phyloP scores from a whole-genome alignment of 1,140 invertebrate genomes.

The Drosophila virilis region DNA sequence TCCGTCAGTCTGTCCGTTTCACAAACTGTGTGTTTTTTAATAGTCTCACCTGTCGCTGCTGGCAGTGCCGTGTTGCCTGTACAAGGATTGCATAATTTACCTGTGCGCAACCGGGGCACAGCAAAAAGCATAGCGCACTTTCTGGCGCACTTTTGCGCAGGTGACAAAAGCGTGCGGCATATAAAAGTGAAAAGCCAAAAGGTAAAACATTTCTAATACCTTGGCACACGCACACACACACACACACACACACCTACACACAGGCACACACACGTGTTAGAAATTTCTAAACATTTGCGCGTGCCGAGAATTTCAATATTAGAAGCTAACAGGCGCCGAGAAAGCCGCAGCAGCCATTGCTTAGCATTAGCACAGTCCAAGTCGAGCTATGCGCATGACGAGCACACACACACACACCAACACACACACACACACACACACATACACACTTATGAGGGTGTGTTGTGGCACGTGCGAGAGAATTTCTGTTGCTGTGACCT shows the following conservation, averaged over 20 bases:
- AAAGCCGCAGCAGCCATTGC: conserved; percentile 48
- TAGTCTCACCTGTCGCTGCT: conserved; percentile 64
- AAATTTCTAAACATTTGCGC: conserved; percentile 78
- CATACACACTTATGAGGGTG: conserved; percentile 10
- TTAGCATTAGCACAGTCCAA: conserved; percentile 70
- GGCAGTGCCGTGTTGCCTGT: conserved; percentile 52
- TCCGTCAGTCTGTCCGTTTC: not conserved
- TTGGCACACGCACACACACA: conserved; percentile 25
- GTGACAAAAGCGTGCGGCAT: conserved; percentile 29
- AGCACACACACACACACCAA: conserved; percentile 18
- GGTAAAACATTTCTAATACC: conserved; percentile 63
- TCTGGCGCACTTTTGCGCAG: conserved; percentile 49
- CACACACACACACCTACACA: conserved; percentile 3
- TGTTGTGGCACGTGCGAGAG: conserved; percentile 18
- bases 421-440: conserved; percentile 18
- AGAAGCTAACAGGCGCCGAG: conserved; percentile 75
- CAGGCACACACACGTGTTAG: conserved; percentile 52
- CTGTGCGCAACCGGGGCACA: conserved; percentile 76
- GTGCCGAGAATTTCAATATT: conserved; percentile 81
- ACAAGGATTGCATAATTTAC: conserved; percentile 84
- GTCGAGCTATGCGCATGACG: conserved; percentile 65
- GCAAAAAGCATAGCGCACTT: conserved; percentile 57
- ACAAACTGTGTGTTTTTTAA: not conserved
- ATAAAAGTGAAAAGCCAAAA: conserved; percentile 42
- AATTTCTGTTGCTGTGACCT: conserved; percentile 39